Evolutionary conservation across 2,113 vertebrate genomes (phyloP).

Genomic region (Trichechus manatus): DNA sequence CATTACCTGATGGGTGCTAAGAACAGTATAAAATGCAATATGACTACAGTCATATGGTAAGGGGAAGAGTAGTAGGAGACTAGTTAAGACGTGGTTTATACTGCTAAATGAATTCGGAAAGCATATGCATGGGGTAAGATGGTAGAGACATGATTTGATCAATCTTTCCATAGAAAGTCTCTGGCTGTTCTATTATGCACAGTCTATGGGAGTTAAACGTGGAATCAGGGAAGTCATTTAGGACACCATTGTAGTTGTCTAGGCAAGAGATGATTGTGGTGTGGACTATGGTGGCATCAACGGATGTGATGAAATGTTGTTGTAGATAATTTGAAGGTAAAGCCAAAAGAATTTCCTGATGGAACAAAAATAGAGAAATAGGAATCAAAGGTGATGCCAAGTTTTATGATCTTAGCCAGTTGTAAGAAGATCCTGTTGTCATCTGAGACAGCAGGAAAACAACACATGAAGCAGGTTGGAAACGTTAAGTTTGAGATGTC

Average conservation of each 20-base stretch:
- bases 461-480: background rate
- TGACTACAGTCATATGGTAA: too few relatives aligned
- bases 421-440: background rate
- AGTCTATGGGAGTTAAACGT: background rate
- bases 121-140: background rate
- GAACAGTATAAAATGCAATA: too few relatives aligned
- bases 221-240: background rate
- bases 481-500: background rate
- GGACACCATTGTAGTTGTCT: background rate
- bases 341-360: too few relatives aligned
- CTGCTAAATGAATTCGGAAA: background rate
- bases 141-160: background rate
- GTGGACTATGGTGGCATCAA: background rate
- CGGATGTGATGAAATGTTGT: too few relatives aligned
- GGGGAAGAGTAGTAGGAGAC: too few relatives aligned
- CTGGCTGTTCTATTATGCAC: too few relatives aligned
- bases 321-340: too few relatives aligned
- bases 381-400: background rate
- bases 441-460: background rate
- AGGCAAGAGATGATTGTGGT: background rate
- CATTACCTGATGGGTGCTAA: too few relatives aligned
- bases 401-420: background rate
- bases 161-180: background rate
- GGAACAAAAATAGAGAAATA: background rate
- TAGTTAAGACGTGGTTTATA: too few relatives aligned